These are phyloP conservation scores for Trachelipus rathkii DNA, from an alignment of 1,140 invertebrate species.

Conservation along the genomic window DNA sequence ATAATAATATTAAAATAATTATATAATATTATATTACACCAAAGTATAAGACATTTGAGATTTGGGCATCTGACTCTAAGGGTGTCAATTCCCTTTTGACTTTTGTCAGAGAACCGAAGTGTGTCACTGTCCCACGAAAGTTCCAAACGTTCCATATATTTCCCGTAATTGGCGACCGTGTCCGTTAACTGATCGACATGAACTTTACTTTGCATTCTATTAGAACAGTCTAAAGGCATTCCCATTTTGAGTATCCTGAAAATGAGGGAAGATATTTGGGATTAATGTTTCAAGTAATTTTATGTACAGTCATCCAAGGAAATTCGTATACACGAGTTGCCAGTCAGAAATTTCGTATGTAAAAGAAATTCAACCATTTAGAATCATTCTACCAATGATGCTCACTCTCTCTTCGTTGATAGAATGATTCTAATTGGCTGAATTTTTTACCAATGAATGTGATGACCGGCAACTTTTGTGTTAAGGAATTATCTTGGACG, in stretches of 20 bases:
- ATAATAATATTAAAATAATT: no score
- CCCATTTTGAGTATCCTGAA: constrained; percentile 93
- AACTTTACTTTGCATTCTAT: constrained; percentile 62
- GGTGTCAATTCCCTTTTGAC: constrained; percentile 92
- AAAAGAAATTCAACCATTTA: no score
- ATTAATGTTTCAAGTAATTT: no score
- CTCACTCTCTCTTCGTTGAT: no score
- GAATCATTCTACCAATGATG: no score
- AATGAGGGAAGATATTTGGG: constrained; percentile 30
- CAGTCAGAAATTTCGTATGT: no score
- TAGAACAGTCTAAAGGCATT: constrained; percentile 59
- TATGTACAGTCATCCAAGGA: no score
- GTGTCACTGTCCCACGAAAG: constrained; percentile 98
- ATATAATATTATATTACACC: constrained; percentile 60
- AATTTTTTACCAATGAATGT: no score
- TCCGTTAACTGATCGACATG: constrained; percentile 97
- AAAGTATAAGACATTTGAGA: constrained; percentile 73
- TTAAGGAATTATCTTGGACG: no score
- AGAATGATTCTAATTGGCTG: no score
- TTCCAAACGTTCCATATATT: constrained; percentile 82
- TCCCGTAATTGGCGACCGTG: constrained; percentile 89
- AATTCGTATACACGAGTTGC: no score
- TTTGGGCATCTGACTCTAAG: constrained; percentile 82
- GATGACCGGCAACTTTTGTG: no score
- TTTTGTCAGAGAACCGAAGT: constrained; percentile 96